Conservation (phyloP, 2,797 vertebrate genomes). For the Rhodeus uyekii region DNA sequence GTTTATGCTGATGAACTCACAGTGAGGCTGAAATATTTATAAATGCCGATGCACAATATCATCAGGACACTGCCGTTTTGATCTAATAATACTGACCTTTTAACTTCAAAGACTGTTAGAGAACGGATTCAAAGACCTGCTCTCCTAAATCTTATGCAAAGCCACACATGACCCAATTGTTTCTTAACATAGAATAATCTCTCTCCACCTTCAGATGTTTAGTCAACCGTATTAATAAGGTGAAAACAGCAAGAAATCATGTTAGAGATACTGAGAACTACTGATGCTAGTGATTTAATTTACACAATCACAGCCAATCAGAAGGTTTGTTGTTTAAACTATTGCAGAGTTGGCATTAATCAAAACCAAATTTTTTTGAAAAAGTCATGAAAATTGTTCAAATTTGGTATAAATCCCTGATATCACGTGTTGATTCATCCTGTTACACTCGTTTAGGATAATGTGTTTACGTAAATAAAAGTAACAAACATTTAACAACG, state of each 20-base stretch:
- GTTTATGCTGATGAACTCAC: constrained; percentile 57
- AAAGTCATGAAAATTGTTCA: not conserved
- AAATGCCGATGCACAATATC: constrained; percentile 53
- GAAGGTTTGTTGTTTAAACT: not conserved
- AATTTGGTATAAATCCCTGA: not conserved
- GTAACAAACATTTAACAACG: no score
- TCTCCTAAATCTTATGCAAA: constrained; percentile 34
- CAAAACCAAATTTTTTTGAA: not conserved
- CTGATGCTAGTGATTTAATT: not conserved
- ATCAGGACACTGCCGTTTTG: constrained; percentile 41
- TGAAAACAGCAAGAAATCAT: not conserved
- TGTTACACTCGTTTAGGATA: not conserved
- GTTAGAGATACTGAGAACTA: not conserved
- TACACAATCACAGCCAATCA: not conserved
- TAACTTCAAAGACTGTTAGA: constrained; percentile 47
- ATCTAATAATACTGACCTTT: constrained; percentile 56
- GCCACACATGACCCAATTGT: constrained; percentile 19
- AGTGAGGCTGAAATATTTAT: constrained; percentile 54
- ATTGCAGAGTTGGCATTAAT: not conserved
- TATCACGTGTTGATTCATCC: not conserved
- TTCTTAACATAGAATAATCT: constrained; percentile 11
- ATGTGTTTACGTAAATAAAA: not conserved
- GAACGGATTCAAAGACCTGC: constrained; percentile 44
- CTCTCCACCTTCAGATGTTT: constrained; percentile 6
- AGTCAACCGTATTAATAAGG: not conserved